phyloP scores from a whole-genome alignment of 2,888 invertebrate genomes.

The Quadroppia sp. region DNA sequence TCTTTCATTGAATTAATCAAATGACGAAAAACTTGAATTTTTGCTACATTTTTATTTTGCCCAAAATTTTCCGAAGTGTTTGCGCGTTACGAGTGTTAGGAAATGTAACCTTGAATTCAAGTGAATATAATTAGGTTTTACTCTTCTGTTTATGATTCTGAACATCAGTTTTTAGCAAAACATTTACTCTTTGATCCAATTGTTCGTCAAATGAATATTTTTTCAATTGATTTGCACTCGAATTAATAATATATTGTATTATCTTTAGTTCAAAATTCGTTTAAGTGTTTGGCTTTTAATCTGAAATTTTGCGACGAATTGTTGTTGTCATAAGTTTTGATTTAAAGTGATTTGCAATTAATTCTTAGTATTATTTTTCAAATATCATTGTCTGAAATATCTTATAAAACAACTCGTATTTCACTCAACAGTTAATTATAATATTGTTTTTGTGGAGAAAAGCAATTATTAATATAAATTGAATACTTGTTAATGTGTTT shows the following conservation, averaged over 20 bases:
- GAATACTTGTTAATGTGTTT: no score
- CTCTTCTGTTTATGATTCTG: neutral
- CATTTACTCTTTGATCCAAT: neutral
- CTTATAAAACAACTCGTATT: no score
- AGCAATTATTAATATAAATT: no score
- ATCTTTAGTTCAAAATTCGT: neutral
- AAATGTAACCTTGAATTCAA: conserved; percentile 14
- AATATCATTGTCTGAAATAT: neutral
- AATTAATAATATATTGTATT: neutral
- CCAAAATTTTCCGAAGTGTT: conserved; percentile 5
- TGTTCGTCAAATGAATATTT: neutral
- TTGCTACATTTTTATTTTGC: neutral
- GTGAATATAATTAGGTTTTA: neutral
- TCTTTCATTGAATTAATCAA: neutral
- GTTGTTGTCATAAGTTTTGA: neutral
- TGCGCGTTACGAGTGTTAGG: neutral
- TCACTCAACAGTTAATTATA: no score
- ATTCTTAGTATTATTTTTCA: no score
- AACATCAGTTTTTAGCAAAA: neutral
- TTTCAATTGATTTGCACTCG: neutral
- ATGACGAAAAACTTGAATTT: neutral
- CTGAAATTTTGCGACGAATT: neutral
- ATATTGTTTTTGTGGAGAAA: no score
- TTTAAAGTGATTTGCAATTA: neutral
- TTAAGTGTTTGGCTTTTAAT: neutral